A percentile compares a stretch with the other conserved stretches of the same genome.
phyloP scores from a whole-genome alignment of 2,797 vertebrate species.

The Sphenodon punctatus region DNA sequence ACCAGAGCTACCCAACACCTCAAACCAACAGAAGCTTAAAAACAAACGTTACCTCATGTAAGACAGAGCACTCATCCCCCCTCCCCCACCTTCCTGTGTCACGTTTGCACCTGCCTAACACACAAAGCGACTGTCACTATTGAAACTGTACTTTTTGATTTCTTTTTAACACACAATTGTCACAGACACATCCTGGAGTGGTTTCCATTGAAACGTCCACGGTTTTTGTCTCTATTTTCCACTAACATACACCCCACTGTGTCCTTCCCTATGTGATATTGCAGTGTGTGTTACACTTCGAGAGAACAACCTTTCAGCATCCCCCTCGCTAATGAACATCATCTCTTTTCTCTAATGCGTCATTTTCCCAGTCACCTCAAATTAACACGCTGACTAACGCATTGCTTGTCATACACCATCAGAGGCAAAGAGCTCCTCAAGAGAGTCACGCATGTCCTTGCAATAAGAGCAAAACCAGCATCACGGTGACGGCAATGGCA shows the following conservation, averaged over 20 bases:
- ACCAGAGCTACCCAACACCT: too few relatives aligned
- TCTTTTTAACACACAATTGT: background rate
- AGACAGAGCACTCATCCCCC: too few relatives aligned
- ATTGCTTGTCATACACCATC: background rate
- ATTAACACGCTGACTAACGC: accelerated
- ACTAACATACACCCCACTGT: background rate
- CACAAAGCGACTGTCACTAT: too few relatives aligned
- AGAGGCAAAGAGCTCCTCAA: background rate
- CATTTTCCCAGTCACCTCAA: accelerated
- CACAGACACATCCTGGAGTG: background rate
- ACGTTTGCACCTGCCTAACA: too few relatives aligned
- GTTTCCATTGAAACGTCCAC: background rate
- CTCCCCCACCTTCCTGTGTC: too few relatives aligned
- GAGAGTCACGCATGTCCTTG: accelerated
- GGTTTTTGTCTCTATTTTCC: background rate
- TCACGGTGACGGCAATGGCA: accelerated
- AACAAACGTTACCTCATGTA: too few relatives aligned
- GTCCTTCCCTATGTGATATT: background rate
- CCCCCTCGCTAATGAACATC: accelerated
- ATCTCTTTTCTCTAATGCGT: background rate
- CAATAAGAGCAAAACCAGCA: accelerated
- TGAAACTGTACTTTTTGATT: background rate
- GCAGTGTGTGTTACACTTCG: background rate
- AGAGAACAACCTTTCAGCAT: accelerated
- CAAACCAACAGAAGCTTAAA: too few relatives aligned